Evolutionary conservation across 2,888 invertebrate species (phyloP), one percentile per base, ranked within the genome.

Genomic region (Pilophorus perplexus): DNA sequence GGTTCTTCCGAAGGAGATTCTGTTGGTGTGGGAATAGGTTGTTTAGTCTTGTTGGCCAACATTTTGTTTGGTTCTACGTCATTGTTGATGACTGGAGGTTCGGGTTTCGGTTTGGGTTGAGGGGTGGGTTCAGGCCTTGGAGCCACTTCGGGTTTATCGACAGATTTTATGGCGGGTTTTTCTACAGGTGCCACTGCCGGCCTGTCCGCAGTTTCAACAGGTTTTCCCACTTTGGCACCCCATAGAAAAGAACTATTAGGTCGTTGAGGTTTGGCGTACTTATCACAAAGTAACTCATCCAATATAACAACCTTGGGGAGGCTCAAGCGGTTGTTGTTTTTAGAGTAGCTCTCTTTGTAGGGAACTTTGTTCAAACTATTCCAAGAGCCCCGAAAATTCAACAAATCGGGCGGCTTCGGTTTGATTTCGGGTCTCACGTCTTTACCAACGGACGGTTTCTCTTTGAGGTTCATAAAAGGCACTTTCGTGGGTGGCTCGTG

Each of bases 201-300:
- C 20, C 1, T 18, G 18, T 44, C 22, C 18, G 18, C 14, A 18
- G 14, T 3, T n/a, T 23, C 50, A 6, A 22, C 50, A 4, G 12
- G 12, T 14, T 12, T 44, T 6, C 33, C 46, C 16, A 16, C n/a
- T 33, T 76, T 83, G 68, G 80, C 75, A 66, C 84, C 80, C 82
- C 85, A 86, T 37, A 87, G 76, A 75, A 87, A 87, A 3, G 87
- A 86, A 70, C 80, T 81, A 73, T 86, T 86, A 1, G 86, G 85
- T 72, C 82, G 79, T 46, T 46, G 27, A 25, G 27, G 23, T 71
- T 74, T 77, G 10, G 28, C 42, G 38, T 64, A 23, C 22, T 62
- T 14, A 16, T 62, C 62, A 20, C 22, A 22, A 12, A 46, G 23
- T 12, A 62, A 12, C 1, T 46, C 48, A 2, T 62, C 62, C 27